Base-by-base conservation (phyloP, 2,797 vertebrate species). In the Fundulus diaphanus region DNA sequence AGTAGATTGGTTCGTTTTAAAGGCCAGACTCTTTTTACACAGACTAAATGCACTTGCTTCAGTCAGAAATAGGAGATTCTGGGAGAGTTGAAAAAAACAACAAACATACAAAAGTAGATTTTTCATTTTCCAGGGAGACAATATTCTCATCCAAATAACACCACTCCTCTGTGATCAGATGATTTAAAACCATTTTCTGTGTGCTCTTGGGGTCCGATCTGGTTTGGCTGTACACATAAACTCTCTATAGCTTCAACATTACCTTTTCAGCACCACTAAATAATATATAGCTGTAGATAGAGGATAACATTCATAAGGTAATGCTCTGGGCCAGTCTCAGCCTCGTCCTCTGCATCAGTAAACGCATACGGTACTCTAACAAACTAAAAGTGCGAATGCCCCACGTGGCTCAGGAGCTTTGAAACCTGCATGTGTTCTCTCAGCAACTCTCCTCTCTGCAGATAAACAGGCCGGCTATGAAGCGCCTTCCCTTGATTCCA, bases 181-280 rank as follows among this genome's bases (percentile, higher is more conserved):
- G 40, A 65, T 65, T 37, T 40, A 37, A 65, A 65, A 35, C 31
- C 1, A n/a, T 44, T 66, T 66, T 66, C 37, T n/a, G 11, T 12
- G 61, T 65, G 37, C 61, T 40, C 35, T 8, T n/a, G 46, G 49
- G 5, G 33, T 56, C 29, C 71, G 49, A 66, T 79, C 59, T 0
- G 48, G 11, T 54, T 79, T 69, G 37, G 37, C 48, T 46, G 27
- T 3, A 63, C 29, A 15, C 57, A 12, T 31, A 29, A 49, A 66
- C 46, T 72, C 44, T 78, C 37, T 22, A 11, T 52, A 69, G 54
- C 70, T 77, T 68, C 72, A 49, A 75, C 76, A 75, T 77, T 40
- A 67, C 31, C 61, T 66, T 74, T 56, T 52, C n/a, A 72, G 77
- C 54, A 40, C 74, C 44, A 56, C 70, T 76, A 71, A 71, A 82